These are phyloP conservation scores for Augochlora pura DNA, from an alignment of 1,140 invertebrate species.

Conservation along the genomic window DNA sequence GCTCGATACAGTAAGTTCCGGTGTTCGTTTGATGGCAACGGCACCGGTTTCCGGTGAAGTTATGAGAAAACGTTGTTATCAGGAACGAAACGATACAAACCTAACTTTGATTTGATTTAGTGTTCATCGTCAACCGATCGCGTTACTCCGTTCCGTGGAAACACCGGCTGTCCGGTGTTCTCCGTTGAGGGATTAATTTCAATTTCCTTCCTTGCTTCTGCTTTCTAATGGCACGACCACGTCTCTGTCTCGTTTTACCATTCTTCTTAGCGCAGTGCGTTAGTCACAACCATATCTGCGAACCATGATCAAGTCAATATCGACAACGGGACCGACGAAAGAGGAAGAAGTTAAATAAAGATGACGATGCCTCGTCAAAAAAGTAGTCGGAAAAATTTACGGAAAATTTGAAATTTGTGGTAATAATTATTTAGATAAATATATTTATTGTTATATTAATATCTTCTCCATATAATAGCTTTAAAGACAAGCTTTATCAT, in stretches of 20 bases:
- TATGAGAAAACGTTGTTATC: slow-evolving; percentile 7
- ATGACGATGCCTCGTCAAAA: no score
- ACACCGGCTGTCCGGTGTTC: slow-evolving; percentile 29
- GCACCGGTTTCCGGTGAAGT: slow-evolving; percentile 8
- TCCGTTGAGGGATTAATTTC: slow-evolving; percentile 21
- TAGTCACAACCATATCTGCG: slow-evolving; percentile 65
- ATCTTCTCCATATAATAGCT: no score
- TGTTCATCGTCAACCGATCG: slow-evolving; percentile 11
- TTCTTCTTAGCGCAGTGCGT: slow-evolving; percentile 31
- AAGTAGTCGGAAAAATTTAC: no score
- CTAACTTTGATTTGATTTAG: neutral
- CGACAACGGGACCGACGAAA: neutral
- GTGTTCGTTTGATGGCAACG: neutral
- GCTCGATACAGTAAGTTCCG: no score
- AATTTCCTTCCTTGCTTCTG: slow-evolving; percentile 24
- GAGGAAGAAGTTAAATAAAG: neutral
- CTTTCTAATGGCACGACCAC: neutral
- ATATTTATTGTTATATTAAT: no score
- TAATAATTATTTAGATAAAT: no score
- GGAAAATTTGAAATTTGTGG: no score
- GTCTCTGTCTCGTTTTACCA: neutral
- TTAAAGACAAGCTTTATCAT: no score
- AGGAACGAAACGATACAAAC: slow-evolving; percentile 12
- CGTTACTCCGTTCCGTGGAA: slow-evolving; percentile 29
- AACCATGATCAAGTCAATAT: neutral